Base-by-base conservation (phyloP, 2,797 vertebrate species). In the Numenius phaeopus region DNA sequence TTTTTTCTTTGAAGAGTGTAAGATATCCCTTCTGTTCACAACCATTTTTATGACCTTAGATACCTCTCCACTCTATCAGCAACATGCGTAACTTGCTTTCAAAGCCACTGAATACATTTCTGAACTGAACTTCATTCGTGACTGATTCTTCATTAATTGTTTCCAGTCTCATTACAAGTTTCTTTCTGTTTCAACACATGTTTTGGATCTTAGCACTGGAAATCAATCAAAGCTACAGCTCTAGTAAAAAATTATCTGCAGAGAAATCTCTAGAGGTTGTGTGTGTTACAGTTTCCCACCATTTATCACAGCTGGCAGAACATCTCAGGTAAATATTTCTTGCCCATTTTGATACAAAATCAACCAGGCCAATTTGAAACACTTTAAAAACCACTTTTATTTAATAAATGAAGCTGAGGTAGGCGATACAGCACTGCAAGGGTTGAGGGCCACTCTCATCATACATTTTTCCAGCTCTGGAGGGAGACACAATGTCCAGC, bases 161-260 rank as follows among this genome's bases (percentile, higher is more conserved):
- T 97, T 85, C 61, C 64, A 91, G n/a, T 59, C 20, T 77, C 49
- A 59, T 80, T 92, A 71, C 71, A 93, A 64, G 47, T 83, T 87
- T 65, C 16, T 69, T 83, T 93, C 73, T 71, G 39, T 89, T 92
- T 87, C 75, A 92, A 89, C 81, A 93, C 14, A 82, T 54, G 78
- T 95, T 94, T 95, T 87, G 34, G 19, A 89, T 54, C 47, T 61
- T 80, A 85, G 52, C 12, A 9, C 22, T 93, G 93, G 90, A 96
- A 96, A 87, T 29, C 23, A 83, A 95, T 82, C 82, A 94, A 83
- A 87, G 21, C 47, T 87, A 71, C 2, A 14, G 7, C 26, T 86
- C 67, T 50, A 94, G 59, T 67, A 49, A 66, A 92, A 87, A 47
- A 26, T 34, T 49, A 52, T 49, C 37, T 50, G 21, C 37, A 77